These are phyloP conservation scores for Whitmania pigra DNA, from an alignment of 1,140 invertebrate genomes.

Conservation along the genomic window DNA sequence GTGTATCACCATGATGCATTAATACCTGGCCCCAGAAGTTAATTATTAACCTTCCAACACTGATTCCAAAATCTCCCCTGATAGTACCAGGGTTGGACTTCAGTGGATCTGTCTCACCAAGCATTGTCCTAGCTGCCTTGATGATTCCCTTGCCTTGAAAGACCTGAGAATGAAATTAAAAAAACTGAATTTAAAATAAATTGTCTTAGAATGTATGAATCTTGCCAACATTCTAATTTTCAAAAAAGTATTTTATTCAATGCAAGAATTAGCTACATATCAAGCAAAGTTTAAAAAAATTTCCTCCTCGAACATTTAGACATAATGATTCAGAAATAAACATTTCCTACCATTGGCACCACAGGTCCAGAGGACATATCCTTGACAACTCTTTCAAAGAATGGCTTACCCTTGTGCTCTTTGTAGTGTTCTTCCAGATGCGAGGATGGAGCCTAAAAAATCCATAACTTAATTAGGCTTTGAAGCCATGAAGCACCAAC, in stretches of 20 bases:
- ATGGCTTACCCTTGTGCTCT: conserved; percentile 70
- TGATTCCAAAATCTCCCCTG: conserved; percentile 83
- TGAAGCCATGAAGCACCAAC: no score
- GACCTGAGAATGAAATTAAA: neutral
- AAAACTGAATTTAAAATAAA: neutral
- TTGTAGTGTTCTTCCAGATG: conserved; percentile 52
- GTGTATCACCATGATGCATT: neutral
- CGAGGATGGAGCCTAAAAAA: conserved; percentile 17
- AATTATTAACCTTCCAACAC: conserved; percentile 55
- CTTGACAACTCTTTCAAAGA: conserved; percentile 81
- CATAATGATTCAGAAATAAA: no score
- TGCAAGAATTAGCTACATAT: no score
- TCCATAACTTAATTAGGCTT: no score
- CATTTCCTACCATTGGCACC: conserved; percentile 71
- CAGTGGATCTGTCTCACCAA: conserved; percentile 88
- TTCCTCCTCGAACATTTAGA: no score
- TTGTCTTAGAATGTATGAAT: neutral
- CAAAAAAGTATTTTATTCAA: neutral
- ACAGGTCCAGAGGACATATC: conserved; percentile 95
- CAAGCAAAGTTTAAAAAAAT: no score
- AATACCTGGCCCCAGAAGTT: neutral
- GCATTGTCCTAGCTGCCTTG: conserved; percentile 81
- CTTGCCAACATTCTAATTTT: neutral
- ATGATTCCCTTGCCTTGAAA: conserved; percentile 72
- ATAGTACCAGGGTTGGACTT: conserved; percentile 86